These are phyloP conservation scores for Bubo bubo DNA, from an alignment of 2,113 vertebrate genomes.

Conservation along the genomic window DNA sequence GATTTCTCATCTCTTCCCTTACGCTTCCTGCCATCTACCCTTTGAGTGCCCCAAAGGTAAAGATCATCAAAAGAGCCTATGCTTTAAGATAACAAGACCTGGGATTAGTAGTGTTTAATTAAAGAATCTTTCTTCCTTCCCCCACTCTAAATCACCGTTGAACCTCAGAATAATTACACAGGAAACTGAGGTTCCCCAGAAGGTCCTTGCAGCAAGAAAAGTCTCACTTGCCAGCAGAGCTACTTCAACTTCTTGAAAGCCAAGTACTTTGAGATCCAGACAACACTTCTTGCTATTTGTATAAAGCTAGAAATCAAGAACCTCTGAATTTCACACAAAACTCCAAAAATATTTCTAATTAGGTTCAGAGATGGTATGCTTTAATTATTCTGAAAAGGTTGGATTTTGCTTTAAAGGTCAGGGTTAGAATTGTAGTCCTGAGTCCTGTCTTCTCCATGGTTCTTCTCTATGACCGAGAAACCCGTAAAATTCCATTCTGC, in stretches of 20 bases:
- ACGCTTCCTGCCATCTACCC: neutral
- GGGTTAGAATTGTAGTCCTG: too few relatives aligned
- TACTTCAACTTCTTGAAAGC: neutral
- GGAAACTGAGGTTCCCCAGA: neutral
- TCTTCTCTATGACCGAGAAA: neutral
- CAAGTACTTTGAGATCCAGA: neutral
- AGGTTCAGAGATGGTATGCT: neutral
- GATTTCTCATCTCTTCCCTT: too few relatives aligned
- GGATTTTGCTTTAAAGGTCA: neutral
- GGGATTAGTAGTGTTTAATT: neutral
- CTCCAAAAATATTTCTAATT: neutral
- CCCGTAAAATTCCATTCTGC: neutral
- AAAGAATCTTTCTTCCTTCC: neutral
- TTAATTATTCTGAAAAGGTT: neutral
- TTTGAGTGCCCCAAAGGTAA: too few relatives aligned
- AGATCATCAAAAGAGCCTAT: neutral
- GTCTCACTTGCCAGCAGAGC: neutral
- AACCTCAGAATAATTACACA: neutral
- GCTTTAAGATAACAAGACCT: too few relatives aligned
- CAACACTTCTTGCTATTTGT: neutral
- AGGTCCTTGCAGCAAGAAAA: neutral
- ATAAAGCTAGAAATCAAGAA: neutral
- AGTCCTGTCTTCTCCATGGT: neutral
- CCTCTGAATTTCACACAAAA: neutral
- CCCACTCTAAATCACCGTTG: neutral